Percentiles rank a stretch among this genome's conserved stretches.
phyloP scores from a whole-genome alignment of 2,797 vertebrate genomes.

The Urosaurus nigricauda region DNA sequence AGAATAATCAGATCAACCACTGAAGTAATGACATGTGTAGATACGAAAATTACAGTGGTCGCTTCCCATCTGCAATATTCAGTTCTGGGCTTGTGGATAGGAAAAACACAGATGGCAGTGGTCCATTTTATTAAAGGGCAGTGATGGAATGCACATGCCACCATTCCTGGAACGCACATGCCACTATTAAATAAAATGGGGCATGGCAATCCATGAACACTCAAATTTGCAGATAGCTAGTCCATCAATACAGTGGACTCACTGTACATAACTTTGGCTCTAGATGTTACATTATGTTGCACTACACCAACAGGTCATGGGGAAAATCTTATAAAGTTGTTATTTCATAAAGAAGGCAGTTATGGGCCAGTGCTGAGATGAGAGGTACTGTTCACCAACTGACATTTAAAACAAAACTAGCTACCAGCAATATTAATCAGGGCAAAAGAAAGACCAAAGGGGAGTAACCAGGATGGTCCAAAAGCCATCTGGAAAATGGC shows the following conservation, averaged over 20 bases:
- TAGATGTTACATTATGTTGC: background rate
- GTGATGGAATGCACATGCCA: too few relatives aligned
- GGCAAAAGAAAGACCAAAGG: background rate
- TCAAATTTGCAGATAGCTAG: too few relatives aligned
- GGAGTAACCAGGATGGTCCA: background rate
- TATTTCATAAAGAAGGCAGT: background rate
- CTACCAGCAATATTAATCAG: background rate
- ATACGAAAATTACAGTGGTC: background rate
- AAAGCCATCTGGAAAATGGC: background rate
- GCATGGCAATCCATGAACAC: too few relatives aligned
- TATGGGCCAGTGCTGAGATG: background rate
- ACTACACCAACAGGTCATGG: background rate
- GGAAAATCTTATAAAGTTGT: background rate
- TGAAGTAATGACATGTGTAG: background rate
- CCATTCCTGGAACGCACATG: too few relatives aligned
- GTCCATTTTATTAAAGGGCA: too few relatives aligned
- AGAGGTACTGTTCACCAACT: background rate
- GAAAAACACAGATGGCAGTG: too few relatives aligned
- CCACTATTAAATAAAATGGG: too few relatives aligned
- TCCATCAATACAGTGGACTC: too few relatives aligned
- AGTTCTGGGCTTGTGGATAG: too few relatives aligned
- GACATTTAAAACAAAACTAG: background rate
- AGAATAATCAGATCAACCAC: background rate
- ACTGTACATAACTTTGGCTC: too few relatives aligned
- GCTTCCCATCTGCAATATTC: too few relatives aligned